Evolutionary conservation across 2,113 vertebrate genomes (phyloP), one percentile per base, ranked within the genome.

Genomic region (Rhombomys opimus): DNA sequence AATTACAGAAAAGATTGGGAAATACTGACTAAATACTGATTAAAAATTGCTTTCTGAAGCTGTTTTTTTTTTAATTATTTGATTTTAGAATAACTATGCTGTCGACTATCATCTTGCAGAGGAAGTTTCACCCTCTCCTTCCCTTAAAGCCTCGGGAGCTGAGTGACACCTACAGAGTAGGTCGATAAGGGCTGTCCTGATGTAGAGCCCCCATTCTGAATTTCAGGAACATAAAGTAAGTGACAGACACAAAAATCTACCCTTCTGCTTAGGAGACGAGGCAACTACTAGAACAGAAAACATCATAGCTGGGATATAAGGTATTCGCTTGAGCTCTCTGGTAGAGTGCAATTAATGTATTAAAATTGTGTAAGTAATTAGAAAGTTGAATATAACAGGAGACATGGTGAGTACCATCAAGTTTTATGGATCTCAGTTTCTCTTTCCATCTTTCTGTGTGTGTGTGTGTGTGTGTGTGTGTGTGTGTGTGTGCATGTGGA

Each of bases 41-140:
- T 68, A 80, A 76, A 91, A 32, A 52, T 61, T 23, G 14, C 59
- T 84, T 4, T 30, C 25, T 67, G 63, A 67, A 86, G 27, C 41
- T 46, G 27, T 91, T 35, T 85, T 46, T 41, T 89, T 52, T 68
- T 72, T 95, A 35, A 90, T n/a, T n/a, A 90, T 4, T 95, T 92
- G 22, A 35, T 2, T 95, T 61, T 73, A 27, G 25, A 35, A 50
- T n/a, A 32, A n/a, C 18, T 67, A 2, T 54, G 15, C 57, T 46
- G n/a, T 84, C 22, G 13, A 13, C 75, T 65, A 46, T 46, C 72
- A 59, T 27, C 9, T 70, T 7, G 15, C 20, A 50, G 27, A 50
- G n/a, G 72, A 77, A 90, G 25, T 5, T 12, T 35, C 13, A 38
- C 3, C 0, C 12, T 1, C 1, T 11, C 2, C 0, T 4, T 3